These are phyloP conservation scores for Harpagifer antarcticus DNA, from an alignment of 2,797 vertebrate genomes.

Conservation along the genomic window DNA sequence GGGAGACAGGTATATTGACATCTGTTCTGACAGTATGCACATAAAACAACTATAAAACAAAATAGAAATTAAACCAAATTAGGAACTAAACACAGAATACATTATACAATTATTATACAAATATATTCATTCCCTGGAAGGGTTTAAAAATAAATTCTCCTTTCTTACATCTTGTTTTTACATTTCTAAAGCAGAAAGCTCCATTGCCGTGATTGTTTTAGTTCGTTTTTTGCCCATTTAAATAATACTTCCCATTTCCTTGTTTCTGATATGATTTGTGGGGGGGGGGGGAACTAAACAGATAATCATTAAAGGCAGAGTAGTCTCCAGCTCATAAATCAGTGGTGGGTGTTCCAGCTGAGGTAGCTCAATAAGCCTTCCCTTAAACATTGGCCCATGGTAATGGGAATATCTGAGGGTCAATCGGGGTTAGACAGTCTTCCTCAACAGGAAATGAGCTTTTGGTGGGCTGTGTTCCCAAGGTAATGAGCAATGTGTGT, in stretches of 20 bases:
- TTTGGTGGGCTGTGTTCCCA: conserved; percentile 88
- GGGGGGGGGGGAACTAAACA: conserved; percentile 68
- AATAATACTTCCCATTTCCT: conserved; percentile 71
- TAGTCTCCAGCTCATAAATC: conserved; percentile 77
- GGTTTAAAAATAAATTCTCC: conserved; percentile 44
- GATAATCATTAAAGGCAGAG: conserved; percentile 81
- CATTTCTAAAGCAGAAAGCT: conserved; percentile 37
- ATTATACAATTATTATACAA: too few species aligned
- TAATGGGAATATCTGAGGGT: conserved; percentile 89
- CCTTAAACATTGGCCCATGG: conserved; percentile 85
- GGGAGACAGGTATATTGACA: conserved; percentile 64
- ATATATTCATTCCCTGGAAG: conserved; percentile 28
- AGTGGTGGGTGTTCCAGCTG: conserved; percentile 81
- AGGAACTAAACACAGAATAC: conserved; percentile 39
- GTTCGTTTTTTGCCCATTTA: conserved; percentile 58
- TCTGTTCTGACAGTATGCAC: conserved; percentile 36
- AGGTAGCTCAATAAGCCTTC: conserved; percentile 83
- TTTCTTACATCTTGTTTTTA: conserved; percentile 50
- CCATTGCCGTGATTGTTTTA: conserved; percentile 49
- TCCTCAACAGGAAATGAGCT: conserved; percentile 90
- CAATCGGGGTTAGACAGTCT: conserved; percentile 86
- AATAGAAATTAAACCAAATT: conserved; percentile 37
- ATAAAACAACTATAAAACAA: conserved; percentile 19
- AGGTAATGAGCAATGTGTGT: conserved; percentile 87
- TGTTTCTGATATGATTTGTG: conserved; percentile 76